Evolutionary conservation across 2,797 vertebrate genomes (phyloP).

Genomic region (Natrix natrix): DNA sequence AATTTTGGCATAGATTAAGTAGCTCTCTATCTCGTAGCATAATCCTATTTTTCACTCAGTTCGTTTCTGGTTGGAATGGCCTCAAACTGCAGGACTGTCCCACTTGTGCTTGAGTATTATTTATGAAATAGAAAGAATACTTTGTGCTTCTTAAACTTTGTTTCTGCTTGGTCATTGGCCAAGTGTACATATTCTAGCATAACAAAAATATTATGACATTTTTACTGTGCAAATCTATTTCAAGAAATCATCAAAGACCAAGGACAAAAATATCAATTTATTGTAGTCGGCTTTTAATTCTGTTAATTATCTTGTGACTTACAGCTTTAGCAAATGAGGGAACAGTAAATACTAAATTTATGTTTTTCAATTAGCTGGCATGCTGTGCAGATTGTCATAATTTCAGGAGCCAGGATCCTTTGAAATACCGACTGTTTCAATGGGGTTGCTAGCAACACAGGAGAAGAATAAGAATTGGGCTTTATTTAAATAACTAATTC

Average conservation of each 20-base stretch:
- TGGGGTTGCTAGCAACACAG: constrained; percentile 25
- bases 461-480: background rate
- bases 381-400: constrained; percentile 33
- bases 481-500: background rate
- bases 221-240: background rate
- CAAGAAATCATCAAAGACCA: background rate
- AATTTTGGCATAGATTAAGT: background rate
- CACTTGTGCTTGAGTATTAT: constrained; percentile 14
- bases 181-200: background rate
- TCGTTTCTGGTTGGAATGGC: constrained; percentile 25
- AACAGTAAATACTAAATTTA: constrained; percentile 36
- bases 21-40: constrained; percentile 23
- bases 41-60: constrained; percentile 54
- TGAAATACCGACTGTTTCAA: constrained; percentile 42
- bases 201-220: background rate
- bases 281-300: background rate
- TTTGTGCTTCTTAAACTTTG: constrained; percentile 22
- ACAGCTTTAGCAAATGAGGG: background rate
- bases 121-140: constrained; percentile 11
- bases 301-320: constrained; percentile 24
- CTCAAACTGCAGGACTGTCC: background rate
- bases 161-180: constrained; percentile 11
- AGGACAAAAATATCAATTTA: constrained; percentile 21
- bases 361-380: constrained; percentile 45
- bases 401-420: constrained; percentile 34